These are phyloP conservation scores for Phasianus colchicus DNA, from an alignment of 2,113 vertebrate species.

Conservation along the genomic window DNA sequence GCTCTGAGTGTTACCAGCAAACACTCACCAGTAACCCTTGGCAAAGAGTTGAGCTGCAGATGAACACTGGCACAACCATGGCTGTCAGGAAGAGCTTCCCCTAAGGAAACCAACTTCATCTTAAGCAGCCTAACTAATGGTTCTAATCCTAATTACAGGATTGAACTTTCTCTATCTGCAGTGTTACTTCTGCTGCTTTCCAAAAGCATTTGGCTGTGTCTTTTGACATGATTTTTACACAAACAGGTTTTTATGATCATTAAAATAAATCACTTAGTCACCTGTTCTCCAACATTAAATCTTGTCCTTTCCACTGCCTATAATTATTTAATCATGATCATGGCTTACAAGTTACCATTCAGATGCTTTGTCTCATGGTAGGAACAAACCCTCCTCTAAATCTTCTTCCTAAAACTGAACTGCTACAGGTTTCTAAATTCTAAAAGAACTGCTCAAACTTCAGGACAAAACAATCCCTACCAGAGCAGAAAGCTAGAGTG, in stretches of 20 bases:
- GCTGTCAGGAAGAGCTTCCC: neutral
- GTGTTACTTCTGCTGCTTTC: neutral
- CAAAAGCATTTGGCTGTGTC: neutral
- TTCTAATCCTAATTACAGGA: neutral
- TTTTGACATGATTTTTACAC: neutral
- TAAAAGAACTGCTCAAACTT: neutral
- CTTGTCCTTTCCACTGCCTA: neutral
- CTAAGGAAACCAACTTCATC: neutral
- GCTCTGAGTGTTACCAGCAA: neutral
- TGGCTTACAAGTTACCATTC: neutral
- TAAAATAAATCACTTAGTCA: neutral
- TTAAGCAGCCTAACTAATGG: neutral
- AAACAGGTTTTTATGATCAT: neutral
- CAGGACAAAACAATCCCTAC: neutral
- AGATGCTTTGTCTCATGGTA: accelerated
- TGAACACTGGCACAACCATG: accelerated
- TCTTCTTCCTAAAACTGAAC: neutral
- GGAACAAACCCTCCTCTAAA: neutral
- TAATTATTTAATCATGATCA: neutral
- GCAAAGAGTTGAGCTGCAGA: neutral
- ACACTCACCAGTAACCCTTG: neutral
- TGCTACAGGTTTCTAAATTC: neutral
- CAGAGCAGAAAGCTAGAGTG: neutral
- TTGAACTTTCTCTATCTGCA: neutral
- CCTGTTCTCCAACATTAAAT: neutral